Evolutionary conservation across 1,140 invertebrate species (phyloP).

Genomic region (Pinna nobilis): DNA sequence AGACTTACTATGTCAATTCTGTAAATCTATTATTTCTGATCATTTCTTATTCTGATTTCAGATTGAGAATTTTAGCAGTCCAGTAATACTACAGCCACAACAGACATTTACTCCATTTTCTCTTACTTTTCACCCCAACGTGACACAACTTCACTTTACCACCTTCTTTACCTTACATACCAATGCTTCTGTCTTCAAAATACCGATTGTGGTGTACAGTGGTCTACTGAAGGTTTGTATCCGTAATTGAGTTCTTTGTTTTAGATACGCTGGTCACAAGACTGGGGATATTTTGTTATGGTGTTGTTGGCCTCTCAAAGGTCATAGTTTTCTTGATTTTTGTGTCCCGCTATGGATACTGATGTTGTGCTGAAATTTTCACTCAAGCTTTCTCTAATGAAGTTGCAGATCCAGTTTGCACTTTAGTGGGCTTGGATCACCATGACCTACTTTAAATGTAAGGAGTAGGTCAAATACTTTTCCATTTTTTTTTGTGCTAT

Average conservation of each 20-base stretch:
- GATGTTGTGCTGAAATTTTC: not conserved
- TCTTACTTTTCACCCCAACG: conserved; percentile 78
- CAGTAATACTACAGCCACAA: conserved; percentile 80
- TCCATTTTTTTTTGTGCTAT: too few relatives aligned
- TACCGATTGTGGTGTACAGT: conserved; percentile 85
- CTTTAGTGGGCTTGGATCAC: too few relatives aligned
- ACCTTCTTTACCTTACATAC: conserved; percentile 82
- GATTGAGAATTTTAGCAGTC: conserved; percentile 73
- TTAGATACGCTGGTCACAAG: too few relatives aligned
- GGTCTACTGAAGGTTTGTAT: conserved; percentile 79
- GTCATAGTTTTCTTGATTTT: not conserved
- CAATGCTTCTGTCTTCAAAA: conserved; percentile 83
- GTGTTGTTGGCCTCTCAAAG: not conserved
- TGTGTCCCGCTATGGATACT: not conserved
- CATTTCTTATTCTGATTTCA: conserved; percentile 54
- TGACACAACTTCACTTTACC: conserved; percentile 80
- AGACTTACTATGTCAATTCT: not conserved
- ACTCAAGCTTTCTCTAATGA: too few relatives aligned
- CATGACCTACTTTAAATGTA: too few relatives aligned
- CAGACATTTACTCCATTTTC: conserved; percentile 78
- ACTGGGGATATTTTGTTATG: not conserved
- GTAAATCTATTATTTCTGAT: not conserved
- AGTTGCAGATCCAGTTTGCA: too few relatives aligned
- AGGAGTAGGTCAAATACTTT: too few relatives aligned
- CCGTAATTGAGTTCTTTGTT: too few relatives aligned